These are phyloP conservation scores for Neoscelio sp. DNA, from an alignment of 2,888 invertebrate species.

Conservation along the genomic window DNA sequence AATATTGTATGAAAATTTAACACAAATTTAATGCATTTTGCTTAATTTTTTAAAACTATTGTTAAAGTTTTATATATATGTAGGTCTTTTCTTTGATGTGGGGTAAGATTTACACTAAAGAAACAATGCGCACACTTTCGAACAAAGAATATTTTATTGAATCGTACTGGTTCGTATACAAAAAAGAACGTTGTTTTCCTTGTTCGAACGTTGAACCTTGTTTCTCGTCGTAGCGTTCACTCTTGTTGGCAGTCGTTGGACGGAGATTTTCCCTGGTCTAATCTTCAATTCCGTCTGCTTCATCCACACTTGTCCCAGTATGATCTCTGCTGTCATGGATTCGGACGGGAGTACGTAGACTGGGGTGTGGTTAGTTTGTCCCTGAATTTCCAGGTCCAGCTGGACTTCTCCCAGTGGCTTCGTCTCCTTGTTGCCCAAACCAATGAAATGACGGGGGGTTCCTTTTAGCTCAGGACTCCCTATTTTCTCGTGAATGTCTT, in stretches of 20 bases:
- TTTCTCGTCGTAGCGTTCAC: background rate
- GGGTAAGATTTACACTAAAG: too few species aligned
- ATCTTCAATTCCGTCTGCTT: background rate
- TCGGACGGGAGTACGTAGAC: background rate
- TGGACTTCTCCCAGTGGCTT: background rate
- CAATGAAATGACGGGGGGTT: background rate
- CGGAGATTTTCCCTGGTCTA: background rate
- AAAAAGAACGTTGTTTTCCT: too few species aligned
- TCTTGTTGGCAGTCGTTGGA: background rate
- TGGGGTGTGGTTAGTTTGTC: background rate
- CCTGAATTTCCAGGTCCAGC: background rate
- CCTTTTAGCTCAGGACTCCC: conserved; percentile 9
- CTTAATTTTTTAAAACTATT: too few species aligned
- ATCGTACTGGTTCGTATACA: too few species aligned
- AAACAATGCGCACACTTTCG: too few species aligned
- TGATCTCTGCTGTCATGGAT: background rate
- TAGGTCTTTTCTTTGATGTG: too few species aligned
- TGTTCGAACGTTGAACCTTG: too few species aligned
- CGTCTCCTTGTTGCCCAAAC: background rate
- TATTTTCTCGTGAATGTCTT: conserved; percentile 18
- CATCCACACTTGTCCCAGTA: background rate
- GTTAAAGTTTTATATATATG: too few species aligned
- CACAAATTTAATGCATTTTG: too few species aligned
- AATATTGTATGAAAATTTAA: too few species aligned
- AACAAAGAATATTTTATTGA: too few species aligned